Evolutionary conservation across 2,113 vertebrate genomes (phyloP), one percentile per base, ranked within the genome.

Genomic region (Antidorcas marsupialis): DNA sequence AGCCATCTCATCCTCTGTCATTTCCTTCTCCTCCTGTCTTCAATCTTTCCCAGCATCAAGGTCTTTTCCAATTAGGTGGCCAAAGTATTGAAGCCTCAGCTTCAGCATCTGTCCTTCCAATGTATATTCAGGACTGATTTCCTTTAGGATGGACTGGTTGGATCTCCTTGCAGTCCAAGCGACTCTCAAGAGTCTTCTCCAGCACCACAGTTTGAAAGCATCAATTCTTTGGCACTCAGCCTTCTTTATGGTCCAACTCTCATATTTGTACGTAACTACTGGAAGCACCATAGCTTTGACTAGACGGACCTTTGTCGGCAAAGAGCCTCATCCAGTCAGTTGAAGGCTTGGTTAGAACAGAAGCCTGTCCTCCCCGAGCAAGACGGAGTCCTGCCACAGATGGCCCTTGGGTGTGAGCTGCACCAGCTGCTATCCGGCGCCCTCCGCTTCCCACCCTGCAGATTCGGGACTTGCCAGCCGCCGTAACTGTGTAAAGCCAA

Each of bases 401-500:
- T 0, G 6, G 14, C 19, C 91, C 60, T 1, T 3, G 36, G 23
- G 25, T 2, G 33, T 55, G 43, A 79, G 5, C 30, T 21, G 6
- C 15, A 3, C 1, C 0, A 4, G 50, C 27, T 60, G 5, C 15
- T n/a, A 43, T 16, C 12, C 9, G 17, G 52, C 2, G 71, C 16
- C 45, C 10, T 43, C 27, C 19, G 4, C 43, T 2, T 17, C 19
- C 43, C 19, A 8, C 12, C 6, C 50, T 30, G 52, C 19, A 27
- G 52, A 57, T 1, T 30, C 2, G 2, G 87, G 25, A 76, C 25
- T 2, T 13, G 9, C 13, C 39, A 3, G 62, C 21, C 28, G 21
- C 33, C 2, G 0, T 5, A 17, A n/a, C 5, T 1, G 0, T 23
- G 52, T 7, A 7, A 95, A 95, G 39, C 30, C 43, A n/a, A 7